Conservation (phyloP, 2,797 vertebrate genomes). For the Coendou prehensilis region DNA sequence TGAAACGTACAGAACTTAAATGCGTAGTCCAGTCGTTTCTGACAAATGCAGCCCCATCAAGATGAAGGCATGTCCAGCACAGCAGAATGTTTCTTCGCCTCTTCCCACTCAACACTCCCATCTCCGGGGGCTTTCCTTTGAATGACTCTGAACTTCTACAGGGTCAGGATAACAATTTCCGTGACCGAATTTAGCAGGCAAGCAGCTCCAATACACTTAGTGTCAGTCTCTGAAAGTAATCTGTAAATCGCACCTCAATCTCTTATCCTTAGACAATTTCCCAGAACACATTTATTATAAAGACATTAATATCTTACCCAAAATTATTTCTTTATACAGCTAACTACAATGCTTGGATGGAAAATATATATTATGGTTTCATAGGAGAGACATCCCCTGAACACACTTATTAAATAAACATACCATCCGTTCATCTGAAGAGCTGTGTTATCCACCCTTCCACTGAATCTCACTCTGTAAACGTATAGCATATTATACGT, state of each 20-base stretch:
- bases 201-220: slow-evolving; percentile 66
- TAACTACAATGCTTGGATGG: slow-evolving; percentile 11
- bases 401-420: slow-evolving; percentile 60
- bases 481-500: neutral
- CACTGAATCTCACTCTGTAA: neutral
- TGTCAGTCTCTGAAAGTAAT: slow-evolving; percentile 72
- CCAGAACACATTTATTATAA: slow-evolving; percentile 80
- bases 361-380: neutral
- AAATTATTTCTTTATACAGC: slow-evolving; percentile 73
- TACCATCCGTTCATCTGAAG: neutral
- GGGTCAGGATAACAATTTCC: slow-evolving; percentile 76
- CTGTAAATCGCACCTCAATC: slow-evolving; percentile 67
- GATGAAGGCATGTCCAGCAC: neutral
- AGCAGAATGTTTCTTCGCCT: neutral
- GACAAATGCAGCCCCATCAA: neutral
- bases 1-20: neutral
- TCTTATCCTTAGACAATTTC: slow-evolving; percentile 74
- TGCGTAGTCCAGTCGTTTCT: neutral
- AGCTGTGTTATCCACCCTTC: slow-evolving; percentile 16
- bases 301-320: slow-evolving; percentile 50
- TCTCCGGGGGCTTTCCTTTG: slow-evolving; percentile 38
- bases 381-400: neutral
- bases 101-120: neutral
- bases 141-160: slow-evolving; percentile 81
- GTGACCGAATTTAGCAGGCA: slow-evolving; percentile 77